Evolutionary conservation across 2,888 invertebrate genomes (phyloP), one percentile per base, ranked within the genome.

Genomic region (Philaethria dido): DNA sequence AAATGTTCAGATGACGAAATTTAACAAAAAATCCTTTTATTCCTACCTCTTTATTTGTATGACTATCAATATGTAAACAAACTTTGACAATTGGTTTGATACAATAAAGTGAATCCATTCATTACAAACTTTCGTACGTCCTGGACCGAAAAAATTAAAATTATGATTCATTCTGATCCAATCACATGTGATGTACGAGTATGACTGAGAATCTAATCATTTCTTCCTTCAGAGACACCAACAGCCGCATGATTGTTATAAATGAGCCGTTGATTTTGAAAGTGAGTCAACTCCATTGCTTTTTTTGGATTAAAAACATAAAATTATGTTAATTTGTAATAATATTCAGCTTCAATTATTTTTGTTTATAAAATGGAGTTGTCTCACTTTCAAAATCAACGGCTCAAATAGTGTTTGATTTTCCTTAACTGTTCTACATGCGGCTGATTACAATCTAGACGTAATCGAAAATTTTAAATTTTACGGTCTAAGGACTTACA

Each of bases 401-500:
- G 9, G 44, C 6, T 9, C 14, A 22, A 44, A 42, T n/a, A 25
- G n/a, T 20, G 6, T 42, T 39, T 20, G 9, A 42, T 1, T 42
- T 25, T 22, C 48, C 22, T 14, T 48, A 14, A 22, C n/a, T 42
- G n/a, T 59, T 20, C 22, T 22, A 42, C 11, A 39, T 44, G 22
- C 22, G 59, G 22, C 16, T 59, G n/a, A 22, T 44, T 22, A n/a
- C 25, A 25, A 39, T 5, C 8, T 14, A 22, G 14, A 8, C 2
- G 9, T 42, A 9, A 11, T 5, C 22, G 9, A 22, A 4, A 13
- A 14, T 50, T 42, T 50, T 25, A 50, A 50, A 50, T 50, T 50
- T 50, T 50, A 50, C 50, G 29, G 50, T 9, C 50, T 50, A 29
- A 50, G 29, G 50, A 29, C 50, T 50, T 29, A 50, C 50, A 29